Evolutionary conservation across 2,113 vertebrate genomes (phyloP).

Genomic region (Synchiropus splendidus): DNA sequence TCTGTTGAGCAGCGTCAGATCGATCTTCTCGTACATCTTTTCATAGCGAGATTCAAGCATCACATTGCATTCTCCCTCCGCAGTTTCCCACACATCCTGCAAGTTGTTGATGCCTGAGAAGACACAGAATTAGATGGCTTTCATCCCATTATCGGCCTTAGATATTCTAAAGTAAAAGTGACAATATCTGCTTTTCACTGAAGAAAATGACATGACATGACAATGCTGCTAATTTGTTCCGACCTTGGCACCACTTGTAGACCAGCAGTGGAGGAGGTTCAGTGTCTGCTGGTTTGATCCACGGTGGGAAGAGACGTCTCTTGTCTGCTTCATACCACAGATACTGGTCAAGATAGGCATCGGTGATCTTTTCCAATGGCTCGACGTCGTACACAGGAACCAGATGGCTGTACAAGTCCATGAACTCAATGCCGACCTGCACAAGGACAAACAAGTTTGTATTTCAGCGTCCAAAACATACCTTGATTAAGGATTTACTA

Average conservation of each 20-base stretch:
- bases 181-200: background rate
- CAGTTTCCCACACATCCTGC: conserved; percentile 97
- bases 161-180: background rate
- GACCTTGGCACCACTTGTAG: conserved; percentile 99
- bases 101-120: conserved; percentile 90
- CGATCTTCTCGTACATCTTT: conserved; percentile 99
- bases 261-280: conserved; percentile 93
- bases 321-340: conserved; percentile 98
- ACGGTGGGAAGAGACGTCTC: conserved; percentile 89
- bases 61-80: conserved; percentile 95
- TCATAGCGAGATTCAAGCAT: conserved; percentile 98
- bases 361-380: conserved; percentile 96
- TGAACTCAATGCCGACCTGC: conserved; percentile 98
- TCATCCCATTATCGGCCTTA: background rate
- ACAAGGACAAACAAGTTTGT: conserved; percentile 1
- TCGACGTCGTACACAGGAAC: conserved; percentile 97
- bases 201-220: background rate
- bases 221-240: conserved; percentile 4
- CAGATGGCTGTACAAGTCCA: conserved; percentile 97
- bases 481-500: background rate
- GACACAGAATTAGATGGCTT: background rate
- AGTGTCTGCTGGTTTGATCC: conserved; percentile 98
- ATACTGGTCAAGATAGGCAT: conserved; percentile 97
- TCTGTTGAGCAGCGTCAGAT: conserved; percentile 93
- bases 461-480: background rate